A percentile compares a stretch with the other conserved stretches of the same genome.
Conservation (phyloP, 2,113 vertebrate genomes). For the Sprattus sprattus region DNA sequence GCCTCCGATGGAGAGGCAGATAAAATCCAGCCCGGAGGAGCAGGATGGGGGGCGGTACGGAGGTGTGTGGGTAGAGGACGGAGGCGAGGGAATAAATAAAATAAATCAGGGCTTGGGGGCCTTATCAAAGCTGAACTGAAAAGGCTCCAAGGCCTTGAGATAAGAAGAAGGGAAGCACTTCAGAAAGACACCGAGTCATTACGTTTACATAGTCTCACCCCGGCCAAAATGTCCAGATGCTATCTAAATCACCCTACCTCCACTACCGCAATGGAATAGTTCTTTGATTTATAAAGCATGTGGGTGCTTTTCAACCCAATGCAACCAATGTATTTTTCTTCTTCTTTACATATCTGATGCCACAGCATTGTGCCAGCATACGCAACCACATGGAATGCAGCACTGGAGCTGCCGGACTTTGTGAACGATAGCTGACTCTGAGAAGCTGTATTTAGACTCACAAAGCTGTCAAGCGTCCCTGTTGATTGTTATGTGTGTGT, state of each 20-base stretch:
- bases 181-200: constrained; percentile 38
- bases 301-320: constrained; percentile 42
- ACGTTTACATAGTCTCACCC: constrained; percentile 56
- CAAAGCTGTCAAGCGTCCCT: background rate
- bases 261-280: constrained; percentile 21
- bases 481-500: background rate
- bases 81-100: constrained; percentile 13
- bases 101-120: constrained; percentile 33
- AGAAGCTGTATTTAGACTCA: background rate
- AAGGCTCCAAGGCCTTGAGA: constrained; percentile 54
- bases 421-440: background rate
- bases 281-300: constrained; percentile 54
- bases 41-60: constrained; percentile 55
- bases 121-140: constrained; percentile 55
- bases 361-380: constrained; percentile 4
- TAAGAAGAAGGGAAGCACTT: constrained; percentile 54
- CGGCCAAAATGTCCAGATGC: constrained; percentile 42
- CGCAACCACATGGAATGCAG: background rate
- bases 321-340: constrained; percentile 35
- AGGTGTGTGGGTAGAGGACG: background rate
- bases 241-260: constrained; percentile 39
- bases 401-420: background rate
- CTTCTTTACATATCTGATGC: background rate
- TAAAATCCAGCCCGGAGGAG: constrained; percentile 51
- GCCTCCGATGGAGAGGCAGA: constrained; percentile 43